Evolutionary conservation across 2,888 invertebrate genomes (phyloP), one percentile per base, ranked within the genome.

Genomic region (Harpalus rubripes): DNA sequence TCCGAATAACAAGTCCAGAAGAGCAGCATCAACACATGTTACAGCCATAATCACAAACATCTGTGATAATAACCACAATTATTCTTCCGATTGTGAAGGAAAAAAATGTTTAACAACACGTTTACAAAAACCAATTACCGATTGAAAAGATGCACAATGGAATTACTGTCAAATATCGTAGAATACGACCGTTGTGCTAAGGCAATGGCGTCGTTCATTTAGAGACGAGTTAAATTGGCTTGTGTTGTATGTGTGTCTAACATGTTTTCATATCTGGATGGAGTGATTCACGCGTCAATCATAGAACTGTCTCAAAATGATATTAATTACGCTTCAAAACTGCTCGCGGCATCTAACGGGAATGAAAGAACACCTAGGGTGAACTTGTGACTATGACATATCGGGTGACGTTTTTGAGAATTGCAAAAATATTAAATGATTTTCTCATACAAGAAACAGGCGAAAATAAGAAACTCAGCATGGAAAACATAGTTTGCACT

Each of bases 111-210:
- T 68, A 68, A 68, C 68, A 68, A 68, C 68, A 68, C 68, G 68
- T 39, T 68, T 68, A 68, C 68, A 68, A 68, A 68, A 79, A 79
- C 79, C 79, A 79, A 79, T 79, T 79, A 79, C 59, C 32, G 79
- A 58, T 79, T 58, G 79, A 68, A 65, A 52, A 52, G 65, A 16
- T 63, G 44, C 81, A 81, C 81, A 81, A 81, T 44, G 81, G 52
- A 81, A 81, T 81, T 81, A 81, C 65, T 81, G 81, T 81, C 81
- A 81, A 81, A 81, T 81, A 81, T 81, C 65, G 65, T 81, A 68
- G 32, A 56, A 56, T 68, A 68, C 15, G 22, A 26, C n/a, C 63
- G 63, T 63, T 63, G 63, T 63, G 68, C n/a, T 39, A n/a, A 68
- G 68, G 68, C 39, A 68, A 18, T 22, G 18, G 18, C 22, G 22